These are phyloP conservation scores for Coturnix japonica DNA, from an alignment of 2,113 vertebrate genomes.

Conservation along the genomic window DNA sequence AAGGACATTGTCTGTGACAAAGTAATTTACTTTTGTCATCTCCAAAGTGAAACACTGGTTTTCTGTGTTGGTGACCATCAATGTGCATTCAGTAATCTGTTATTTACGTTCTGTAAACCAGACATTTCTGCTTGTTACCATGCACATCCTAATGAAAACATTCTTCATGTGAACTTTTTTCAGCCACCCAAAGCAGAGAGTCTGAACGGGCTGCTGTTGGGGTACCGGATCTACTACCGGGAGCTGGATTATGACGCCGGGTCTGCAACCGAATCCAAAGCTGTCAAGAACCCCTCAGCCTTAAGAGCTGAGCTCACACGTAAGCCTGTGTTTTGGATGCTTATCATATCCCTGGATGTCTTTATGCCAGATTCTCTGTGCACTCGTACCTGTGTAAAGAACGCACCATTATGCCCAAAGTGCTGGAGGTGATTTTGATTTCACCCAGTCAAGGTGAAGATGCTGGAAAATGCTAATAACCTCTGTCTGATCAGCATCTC, in stretches of 20 bases:
- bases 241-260: conserved; percentile 84
- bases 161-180: neutral
- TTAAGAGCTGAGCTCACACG: conserved; percentile 80
- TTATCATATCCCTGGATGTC: neutral
- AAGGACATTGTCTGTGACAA: neutral
- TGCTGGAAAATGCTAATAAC: neutral
- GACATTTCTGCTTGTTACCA: neutral
- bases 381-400: neutral
- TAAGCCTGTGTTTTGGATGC: conserved; percentile 45
- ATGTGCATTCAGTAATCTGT: neutral
- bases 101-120: neutral
- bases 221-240: conserved; percentile 92
- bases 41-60: neutral
- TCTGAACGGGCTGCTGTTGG: conserved; percentile 89
- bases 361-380: accelerated
- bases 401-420: neutral
- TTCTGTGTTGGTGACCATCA: neutral
- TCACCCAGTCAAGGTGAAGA: neutral
- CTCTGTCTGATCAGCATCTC: neutral
- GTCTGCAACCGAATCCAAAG: conserved; percentile 71
- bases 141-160: neutral
- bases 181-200: conserved; percentile 86
- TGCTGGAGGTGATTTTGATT: neutral
- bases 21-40: neutral
- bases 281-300: conserved; percentile 75